Conservation (phyloP, 1,140 invertebrate genomes). For the Pemphigus obesinymphae region DNA sequence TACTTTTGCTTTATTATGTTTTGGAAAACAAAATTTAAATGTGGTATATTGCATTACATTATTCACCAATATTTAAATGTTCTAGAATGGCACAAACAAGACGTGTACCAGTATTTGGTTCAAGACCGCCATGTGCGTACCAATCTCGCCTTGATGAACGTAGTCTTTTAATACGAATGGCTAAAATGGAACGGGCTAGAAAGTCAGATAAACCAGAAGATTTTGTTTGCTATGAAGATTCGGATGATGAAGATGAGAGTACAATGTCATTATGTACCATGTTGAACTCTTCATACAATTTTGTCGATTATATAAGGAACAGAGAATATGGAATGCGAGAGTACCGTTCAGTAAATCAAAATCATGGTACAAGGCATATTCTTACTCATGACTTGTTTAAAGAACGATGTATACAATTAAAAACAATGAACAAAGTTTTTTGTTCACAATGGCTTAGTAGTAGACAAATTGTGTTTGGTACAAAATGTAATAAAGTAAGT, state of each 20-base stretch:
- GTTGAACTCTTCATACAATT: conserved; percentile 74
- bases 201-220: conserved; percentile 83
- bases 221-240: conserved; percentile 81
- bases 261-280: conserved; percentile 64
- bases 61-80: no score
- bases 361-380: conserved; percentile 78
- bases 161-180: conserved; percentile 59
- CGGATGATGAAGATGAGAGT: conserved; percentile 75
- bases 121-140: conserved; percentile 67
- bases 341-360: conserved; percentile 66
- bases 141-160: conserved; percentile 67
- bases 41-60: not conserved
- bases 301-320: conserved; percentile 75
- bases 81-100: conserved; percentile 56
- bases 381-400: conserved; percentile 82
- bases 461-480: conserved; percentile 71
- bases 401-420: conserved; percentile 72
- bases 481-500: conserved; percentile 87
- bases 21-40: not conserved
- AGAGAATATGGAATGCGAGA: conserved; percentile 67
- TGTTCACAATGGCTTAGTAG: conserved; percentile 94
- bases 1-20: not conserved
- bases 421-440: conserved; percentile 92
- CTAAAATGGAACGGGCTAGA: conserved; percentile 63
- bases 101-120: conserved; percentile 59